phyloP scores from a whole-genome alignment of 2,113 vertebrate species.

The Pluvianellus socialis region DNA sequence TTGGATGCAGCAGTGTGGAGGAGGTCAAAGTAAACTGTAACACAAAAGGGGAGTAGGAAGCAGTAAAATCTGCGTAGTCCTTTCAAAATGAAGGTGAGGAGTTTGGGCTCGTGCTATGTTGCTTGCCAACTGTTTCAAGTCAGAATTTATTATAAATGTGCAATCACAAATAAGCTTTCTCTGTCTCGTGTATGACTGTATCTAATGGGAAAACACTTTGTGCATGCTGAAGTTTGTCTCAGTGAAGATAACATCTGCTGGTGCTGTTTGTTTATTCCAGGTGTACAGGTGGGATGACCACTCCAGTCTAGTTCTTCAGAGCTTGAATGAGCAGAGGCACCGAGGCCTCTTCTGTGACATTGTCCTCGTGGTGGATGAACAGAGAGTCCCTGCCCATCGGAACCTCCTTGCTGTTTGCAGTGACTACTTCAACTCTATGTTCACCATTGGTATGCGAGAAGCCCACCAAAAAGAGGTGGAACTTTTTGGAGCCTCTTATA shows the following conservation, averaged over 20 bases:
- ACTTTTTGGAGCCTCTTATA: conserved; percentile 85
- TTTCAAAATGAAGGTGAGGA: not conserved
- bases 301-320: conserved; percentile 80
- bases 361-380: conserved; percentile 86
- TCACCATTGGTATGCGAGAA: conserved; percentile 93
- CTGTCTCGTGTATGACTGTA: accelerated
- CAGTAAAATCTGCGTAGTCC: not conserved
- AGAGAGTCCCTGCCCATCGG: conserved; percentile 85
- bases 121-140: not conserved
- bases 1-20: not conserved
- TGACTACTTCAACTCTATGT: conserved; percentile 96
- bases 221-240: accelerated
- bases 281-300: conserved; percentile 86
- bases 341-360: conserved; percentile 88
- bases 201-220: not conserved
- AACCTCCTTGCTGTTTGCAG: conserved; percentile 91
- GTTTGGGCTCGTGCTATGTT: accelerated
- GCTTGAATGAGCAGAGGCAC: conserved; percentile 88
- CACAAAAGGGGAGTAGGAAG: not conserved
- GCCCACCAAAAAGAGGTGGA: conserved; percentile 89
- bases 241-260: not conserved
- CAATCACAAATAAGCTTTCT: not conserved
- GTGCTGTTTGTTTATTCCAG: conserved; percentile 47
- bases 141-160: not conserved
- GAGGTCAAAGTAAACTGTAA: not conserved